phyloP scores from a whole-genome alignment of 2,888 invertebrate species.

The Pandemis corylana region DNA sequence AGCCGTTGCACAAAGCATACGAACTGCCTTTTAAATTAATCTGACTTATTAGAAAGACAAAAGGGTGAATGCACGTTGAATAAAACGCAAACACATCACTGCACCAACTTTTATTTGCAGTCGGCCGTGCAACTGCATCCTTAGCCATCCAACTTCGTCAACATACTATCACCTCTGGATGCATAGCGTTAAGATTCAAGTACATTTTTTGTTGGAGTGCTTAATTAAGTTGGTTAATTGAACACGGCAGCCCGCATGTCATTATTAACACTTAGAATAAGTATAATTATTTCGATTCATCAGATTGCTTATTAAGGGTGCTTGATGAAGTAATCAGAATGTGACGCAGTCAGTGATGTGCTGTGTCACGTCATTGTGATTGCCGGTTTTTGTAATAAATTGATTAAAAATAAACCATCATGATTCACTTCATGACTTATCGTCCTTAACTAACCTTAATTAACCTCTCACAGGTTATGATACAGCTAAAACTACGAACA shows the following conservation, averaged over 20 bases:
- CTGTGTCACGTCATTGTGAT: slow-evolving; percentile 1
- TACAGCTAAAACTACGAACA: too few relatives aligned
- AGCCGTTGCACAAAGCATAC: slow-evolving; percentile 33
- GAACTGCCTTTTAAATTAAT: slow-evolving; percentile 31
- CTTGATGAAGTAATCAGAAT: slow-evolving; percentile 70
- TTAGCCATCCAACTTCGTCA: background rate
- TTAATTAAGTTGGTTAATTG: slow-evolving; percentile 46
- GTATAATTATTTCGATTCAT: slow-evolving; percentile 75
- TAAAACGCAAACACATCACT: slow-evolving; percentile 64
- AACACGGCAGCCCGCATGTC: slow-evolving; percentile 71
- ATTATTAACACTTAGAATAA: slow-evolving; percentile 82
- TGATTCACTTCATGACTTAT: background rate
- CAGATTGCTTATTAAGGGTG: slow-evolving; percentile 75
- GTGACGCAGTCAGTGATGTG: slow-evolving; percentile 36
- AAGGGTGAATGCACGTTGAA: slow-evolving; percentile 69
- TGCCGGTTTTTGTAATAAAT: background rate
- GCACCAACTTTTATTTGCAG: slow-evolving; percentile 21
- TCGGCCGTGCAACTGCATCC: background rate
- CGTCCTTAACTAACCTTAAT: background rate
- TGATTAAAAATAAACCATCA: background rate
- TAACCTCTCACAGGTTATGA: background rate
- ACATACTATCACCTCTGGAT: background rate
- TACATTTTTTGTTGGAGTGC: slow-evolving; percentile 29
- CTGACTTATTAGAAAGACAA: slow-evolving; percentile 55
- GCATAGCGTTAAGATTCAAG: background rate